Conservation (phyloP, 2,797 vertebrate genomes). For the Pempheris klunzingeri region DNA sequence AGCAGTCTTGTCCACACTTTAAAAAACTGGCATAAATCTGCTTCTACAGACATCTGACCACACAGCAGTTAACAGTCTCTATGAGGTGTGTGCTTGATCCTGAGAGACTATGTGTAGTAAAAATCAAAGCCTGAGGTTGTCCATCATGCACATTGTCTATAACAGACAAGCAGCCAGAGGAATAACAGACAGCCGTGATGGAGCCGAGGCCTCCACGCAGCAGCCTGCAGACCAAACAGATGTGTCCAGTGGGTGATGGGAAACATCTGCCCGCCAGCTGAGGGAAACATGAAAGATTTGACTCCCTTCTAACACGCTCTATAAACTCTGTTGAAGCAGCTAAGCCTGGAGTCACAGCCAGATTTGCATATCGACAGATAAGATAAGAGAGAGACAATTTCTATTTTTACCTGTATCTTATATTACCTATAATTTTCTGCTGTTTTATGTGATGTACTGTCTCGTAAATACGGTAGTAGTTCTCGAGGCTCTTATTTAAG, state of each 20-base stretch:
- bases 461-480: background rate
- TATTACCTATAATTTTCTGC: background rate
- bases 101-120: constrained; percentile 21
- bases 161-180: constrained; percentile 24
- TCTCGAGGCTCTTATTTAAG: no score
- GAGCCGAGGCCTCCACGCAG: constrained; percentile 11
- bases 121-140: constrained; percentile 38
- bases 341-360: background rate
- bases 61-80: background rate
- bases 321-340: background rate
- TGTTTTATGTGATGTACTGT: background rate
- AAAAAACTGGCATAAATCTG: background rate
- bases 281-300: background rate
- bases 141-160: constrained; percentile 21
- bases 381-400: no score
- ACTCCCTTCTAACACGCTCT: constrained; percentile 2
- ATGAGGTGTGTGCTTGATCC: background rate
- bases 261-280: constrained; percentile 12
- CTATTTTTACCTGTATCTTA: background rate
- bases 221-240: constrained; percentile 24
- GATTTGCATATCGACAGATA: background rate
- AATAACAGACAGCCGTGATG: constrained; percentile 1
- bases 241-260: constrained; percentile 9
- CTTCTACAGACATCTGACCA: background rate
- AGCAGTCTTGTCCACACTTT: background rate